These are phyloP conservation scores for Helicolenus hilgendorfi DNA, from an alignment of 2,797 vertebrate species.

Conservation along the genomic window DNA sequence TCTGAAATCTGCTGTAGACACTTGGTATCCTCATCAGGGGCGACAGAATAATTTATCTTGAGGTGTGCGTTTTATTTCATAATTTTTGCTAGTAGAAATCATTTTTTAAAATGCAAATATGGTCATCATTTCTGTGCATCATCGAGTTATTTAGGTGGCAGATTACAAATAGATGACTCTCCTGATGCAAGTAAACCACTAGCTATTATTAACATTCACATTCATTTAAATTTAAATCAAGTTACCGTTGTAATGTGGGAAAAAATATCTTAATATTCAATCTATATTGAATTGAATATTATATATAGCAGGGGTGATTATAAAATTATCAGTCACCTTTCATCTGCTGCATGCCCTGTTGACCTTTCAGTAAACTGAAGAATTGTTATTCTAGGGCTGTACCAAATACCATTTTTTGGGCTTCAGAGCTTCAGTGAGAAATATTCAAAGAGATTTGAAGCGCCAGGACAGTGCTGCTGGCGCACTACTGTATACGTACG, in stretches of 20 bases:
- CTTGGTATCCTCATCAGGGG: neutral
- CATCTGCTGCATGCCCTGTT: too few species aligned
- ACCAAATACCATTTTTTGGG: too few species aligned
- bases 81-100: neutral
- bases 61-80: neutral
- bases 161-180: neutral
- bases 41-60: neutral
- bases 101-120: neutral
- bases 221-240: neutral
- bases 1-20: neutral
- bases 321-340: too few species aligned
- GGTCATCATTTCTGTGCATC: too few species aligned
- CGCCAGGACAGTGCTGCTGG: too few species aligned
- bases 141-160: too few species aligned
- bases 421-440: too few species aligned
- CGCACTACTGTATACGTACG: too few species aligned
- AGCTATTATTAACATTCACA: neutral
- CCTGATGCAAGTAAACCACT: neutral
- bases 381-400: too few species aligned
- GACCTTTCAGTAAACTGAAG: too few species aligned
- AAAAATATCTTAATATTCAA: neutral
- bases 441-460: too few species aligned
- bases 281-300: neutral
- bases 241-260: neutral
- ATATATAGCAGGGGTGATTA: too few species aligned